Conservation (phyloP, 2,888 invertebrate genomes). For the Zaprionus obscuricornis region DNA sequence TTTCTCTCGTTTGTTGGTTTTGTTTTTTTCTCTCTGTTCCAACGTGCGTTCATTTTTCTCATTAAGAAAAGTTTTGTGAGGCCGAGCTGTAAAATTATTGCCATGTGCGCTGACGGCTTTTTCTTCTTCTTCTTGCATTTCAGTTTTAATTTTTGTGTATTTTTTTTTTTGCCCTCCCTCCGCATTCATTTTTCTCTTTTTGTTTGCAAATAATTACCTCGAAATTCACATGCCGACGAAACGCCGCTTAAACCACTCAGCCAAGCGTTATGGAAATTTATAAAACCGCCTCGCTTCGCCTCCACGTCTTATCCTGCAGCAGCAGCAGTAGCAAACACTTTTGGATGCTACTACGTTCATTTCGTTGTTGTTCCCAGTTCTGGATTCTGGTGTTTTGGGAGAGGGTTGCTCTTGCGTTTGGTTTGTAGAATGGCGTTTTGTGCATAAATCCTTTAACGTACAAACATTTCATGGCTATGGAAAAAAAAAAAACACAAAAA, state of each 20-base stretch:
- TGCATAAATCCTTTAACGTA: conserved; percentile 73
- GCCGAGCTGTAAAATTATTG: conserved; percentile 60
- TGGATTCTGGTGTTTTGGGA: too few species aligned
- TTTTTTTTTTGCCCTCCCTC: conserved; percentile 3
- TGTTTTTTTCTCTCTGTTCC: conserved; percentile 12
- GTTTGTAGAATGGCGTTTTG: conserved; percentile 68
- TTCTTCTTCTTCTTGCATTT: too few species aligned
- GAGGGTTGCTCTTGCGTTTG: too few species aligned
- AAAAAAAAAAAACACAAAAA: too few species aligned
- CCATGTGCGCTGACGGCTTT: conserved; percentile 57
- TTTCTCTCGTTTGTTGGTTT: conserved; percentile 2
- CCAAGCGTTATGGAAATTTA: conserved; percentile 73
- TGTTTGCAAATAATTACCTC: conserved; percentile 73
- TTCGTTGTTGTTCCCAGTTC: conserved; percentile 30
- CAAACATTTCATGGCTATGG: conserved; percentile 29
- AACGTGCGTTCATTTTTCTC: conserved; percentile 52
- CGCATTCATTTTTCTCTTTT: conserved; percentile 23
- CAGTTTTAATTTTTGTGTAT: not conserved
- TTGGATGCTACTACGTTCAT: conserved; percentile 27
- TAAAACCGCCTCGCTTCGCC: conserved; percentile 26
- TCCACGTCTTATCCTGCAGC: conserved; percentile 28
- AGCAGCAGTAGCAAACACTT: too few species aligned
- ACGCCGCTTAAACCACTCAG: conserved; percentile 64
- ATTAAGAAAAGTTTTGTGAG: conserved; percentile 74
- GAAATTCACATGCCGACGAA: conserved; percentile 46